Evolutionary conservation across 2,797 vertebrate genomes (phyloP).

Genomic region (Pterois miles): DNA sequence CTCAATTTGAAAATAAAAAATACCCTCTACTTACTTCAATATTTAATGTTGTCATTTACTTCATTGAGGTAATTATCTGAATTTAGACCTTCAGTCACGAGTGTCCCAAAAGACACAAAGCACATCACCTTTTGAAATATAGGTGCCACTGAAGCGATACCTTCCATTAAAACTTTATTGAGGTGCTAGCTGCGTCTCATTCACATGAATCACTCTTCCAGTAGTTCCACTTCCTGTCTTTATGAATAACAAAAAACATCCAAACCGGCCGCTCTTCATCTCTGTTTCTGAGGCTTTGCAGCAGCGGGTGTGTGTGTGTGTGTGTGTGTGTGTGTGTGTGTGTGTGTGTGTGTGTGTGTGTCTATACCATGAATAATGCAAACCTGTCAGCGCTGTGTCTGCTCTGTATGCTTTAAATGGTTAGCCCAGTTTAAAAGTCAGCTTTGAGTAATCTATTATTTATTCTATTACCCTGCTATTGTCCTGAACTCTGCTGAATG

Average conservation of each 20-base stretch:
- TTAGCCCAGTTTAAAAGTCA: conserved; percentile 74
- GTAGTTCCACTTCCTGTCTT: conserved; percentile 35
- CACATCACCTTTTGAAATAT: neutral
- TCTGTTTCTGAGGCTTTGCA: conserved; percentile 33
- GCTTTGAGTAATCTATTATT: conserved; percentile 75
- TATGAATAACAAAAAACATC: conserved; percentile 27
- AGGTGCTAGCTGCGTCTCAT: neutral
- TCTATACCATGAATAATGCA: conserved; percentile 77
- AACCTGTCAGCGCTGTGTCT: conserved; percentile 67
- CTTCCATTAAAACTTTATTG: neutral
- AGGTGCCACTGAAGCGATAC: neutral
- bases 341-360: too few species aligned
- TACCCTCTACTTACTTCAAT: neutral
- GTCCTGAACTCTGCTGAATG: conserved; percentile 58
- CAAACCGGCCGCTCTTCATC: conserved; percentile 29
- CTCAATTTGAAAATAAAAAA: neutral
- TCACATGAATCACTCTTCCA: conserved; percentile 29
- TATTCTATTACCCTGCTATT: conserved; percentile 62
- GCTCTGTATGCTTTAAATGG: conserved; percentile 66
- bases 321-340: conserved; percentile 8
- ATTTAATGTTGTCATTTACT: conserved; percentile 1
- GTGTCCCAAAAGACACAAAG: neutral
- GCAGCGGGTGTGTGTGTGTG: conserved; percentile 4
- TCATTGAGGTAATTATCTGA: neutral
- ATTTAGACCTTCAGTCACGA: neutral